phyloP scores from a whole-genome alignment of 2,113 vertebrate species.

The Sigmodon hispidus region DNA sequence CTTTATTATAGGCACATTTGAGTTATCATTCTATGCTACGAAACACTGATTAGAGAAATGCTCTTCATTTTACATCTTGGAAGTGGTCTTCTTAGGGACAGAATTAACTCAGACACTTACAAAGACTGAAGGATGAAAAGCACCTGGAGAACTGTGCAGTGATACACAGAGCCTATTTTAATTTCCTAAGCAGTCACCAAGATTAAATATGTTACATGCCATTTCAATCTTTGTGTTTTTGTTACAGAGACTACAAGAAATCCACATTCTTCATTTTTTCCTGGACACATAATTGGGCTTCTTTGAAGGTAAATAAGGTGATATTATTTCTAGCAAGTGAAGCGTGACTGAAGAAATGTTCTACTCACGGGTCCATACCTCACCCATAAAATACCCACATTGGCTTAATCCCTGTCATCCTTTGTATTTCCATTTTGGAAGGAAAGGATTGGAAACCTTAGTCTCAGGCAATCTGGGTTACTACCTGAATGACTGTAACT shows the following conservation, averaged over 20 bases:
- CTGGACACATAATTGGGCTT: not conserved
- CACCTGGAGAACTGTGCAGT: not conserved
- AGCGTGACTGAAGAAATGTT: not conserved
- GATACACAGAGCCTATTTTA: not conserved
- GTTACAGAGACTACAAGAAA: not conserved
- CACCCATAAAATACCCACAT: not conserved
- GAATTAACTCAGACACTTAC: conserved; percentile 2
- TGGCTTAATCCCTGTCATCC: not conserved
- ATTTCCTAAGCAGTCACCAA: not conserved
- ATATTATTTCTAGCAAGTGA: not conserved
- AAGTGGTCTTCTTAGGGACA: not conserved
- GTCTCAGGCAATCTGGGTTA: not conserved
- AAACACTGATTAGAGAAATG: conserved; percentile 53
- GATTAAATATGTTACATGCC: conserved; percentile 18
- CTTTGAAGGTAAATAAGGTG: not conserved
- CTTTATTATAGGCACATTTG: conserved; percentile 59
- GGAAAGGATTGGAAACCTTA: not conserved
- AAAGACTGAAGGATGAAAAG: not conserved
- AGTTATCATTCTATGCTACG: conserved; percentile 50
- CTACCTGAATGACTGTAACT: not conserved
- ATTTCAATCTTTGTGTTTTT: not conserved
- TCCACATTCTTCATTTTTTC: not conserved
- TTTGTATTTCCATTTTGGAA: not conserved
- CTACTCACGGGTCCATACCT: not conserved
- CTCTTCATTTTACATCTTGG: conserved; percentile 22